A percentile compares a stretch with the other conserved stretches of the same genome.
phyloP scores from a whole-genome alignment of 2,113 vertebrate genomes.

The Sorex araneus region DNA sequence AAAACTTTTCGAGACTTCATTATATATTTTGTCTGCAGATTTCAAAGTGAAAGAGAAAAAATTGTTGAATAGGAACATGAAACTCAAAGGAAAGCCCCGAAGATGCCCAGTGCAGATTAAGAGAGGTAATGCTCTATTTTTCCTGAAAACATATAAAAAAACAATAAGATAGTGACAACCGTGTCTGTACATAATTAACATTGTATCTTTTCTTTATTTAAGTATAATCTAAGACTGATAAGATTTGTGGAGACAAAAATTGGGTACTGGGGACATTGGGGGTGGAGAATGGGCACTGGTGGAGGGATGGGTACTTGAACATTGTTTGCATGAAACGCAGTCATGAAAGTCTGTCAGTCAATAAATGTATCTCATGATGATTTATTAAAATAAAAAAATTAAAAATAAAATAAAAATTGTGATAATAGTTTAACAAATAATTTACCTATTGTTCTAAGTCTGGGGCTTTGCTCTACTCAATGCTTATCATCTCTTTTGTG shows the following conservation, averaged over 20 bases:
- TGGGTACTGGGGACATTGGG: too few species aligned
- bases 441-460: not conserved
- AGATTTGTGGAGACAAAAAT: not conserved
- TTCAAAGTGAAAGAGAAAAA: not conserved
- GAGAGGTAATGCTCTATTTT: not conserved
- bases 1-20: not conserved
- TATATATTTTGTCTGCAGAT: not conserved
- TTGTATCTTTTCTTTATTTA: not conserved
- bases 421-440: not conserved
- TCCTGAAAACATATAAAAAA: not conserved
- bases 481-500: not conserved
- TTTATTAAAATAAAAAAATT: too few species aligned
- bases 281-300: too few species aligned
- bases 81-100: not conserved
- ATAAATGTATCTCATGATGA: too few species aligned
- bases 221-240: not conserved
- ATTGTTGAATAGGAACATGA: fast-evolving
- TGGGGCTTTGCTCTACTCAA: not conserved
- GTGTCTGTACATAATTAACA: not conserved
- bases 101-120: not conserved
- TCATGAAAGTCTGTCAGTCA: too few species aligned
- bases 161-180: not conserved
- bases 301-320: too few species aligned
- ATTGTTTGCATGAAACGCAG: too few species aligned
- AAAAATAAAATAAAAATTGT: too few species aligned